Conservation (phyloP, 92 coral and sea anemone species). For the Desmophyllum pertusum region DNA sequence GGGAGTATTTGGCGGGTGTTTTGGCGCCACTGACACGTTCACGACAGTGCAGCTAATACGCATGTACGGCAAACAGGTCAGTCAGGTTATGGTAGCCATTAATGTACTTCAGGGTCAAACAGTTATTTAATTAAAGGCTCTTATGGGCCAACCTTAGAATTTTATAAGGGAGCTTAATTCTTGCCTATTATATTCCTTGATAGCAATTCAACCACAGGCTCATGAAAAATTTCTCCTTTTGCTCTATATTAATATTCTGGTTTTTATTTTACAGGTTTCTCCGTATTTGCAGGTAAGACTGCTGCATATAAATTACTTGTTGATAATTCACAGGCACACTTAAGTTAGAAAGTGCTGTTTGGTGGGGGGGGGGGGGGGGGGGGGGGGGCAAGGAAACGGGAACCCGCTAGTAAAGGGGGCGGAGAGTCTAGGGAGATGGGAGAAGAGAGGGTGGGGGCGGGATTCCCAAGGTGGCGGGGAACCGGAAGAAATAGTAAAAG, state of each 20-base stretch:
- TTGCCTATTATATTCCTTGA: neutral
- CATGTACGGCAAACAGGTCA: conserved; percentile 87
- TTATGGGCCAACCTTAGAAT: too few relatives aligned
- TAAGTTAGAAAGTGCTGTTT: too few relatives aligned
- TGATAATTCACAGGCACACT: too few relatives aligned
- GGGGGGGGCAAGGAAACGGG: too few relatives aligned
- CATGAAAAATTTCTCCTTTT: neutral
- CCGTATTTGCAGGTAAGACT: conserved; percentile 81
- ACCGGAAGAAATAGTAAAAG: too few relatives aligned
- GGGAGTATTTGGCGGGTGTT: conserved; percentile 86
- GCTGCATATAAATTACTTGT: too few relatives aligned
- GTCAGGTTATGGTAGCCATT: conserved; percentile 15
- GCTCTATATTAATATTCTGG: neutral
- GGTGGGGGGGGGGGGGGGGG: too few relatives aligned
- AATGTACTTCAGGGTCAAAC: neutral
- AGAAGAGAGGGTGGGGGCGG: too few relatives aligned
- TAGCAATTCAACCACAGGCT: neutral
- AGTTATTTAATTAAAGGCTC: neutral
- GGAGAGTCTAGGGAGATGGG: too few relatives aligned
- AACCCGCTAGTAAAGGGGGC: too few relatives aligned
- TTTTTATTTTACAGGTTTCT: conserved; percentile 63
- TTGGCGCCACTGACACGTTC: conserved; percentile 92
- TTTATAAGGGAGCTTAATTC: neutral
- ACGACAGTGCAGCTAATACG: conserved; percentile 84
- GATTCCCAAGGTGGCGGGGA: too few relatives aligned